phyloP scores from a whole-genome alignment of 2,797 vertebrate species.

The Sebastes aleutianus region DNA sequence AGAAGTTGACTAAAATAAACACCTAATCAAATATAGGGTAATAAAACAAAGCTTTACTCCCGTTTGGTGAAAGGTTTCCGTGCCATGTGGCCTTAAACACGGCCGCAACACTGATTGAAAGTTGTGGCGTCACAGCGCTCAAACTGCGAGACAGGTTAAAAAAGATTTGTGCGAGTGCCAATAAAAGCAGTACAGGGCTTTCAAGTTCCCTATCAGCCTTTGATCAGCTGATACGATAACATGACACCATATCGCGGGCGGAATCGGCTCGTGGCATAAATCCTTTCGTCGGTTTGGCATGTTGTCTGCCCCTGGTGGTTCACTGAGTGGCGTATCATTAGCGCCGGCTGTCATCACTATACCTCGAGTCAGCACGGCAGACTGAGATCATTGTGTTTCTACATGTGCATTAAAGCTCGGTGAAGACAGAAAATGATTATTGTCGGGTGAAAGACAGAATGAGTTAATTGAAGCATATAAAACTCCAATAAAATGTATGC shows the following conservation, averaged over 20 bases:
- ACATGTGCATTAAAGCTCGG: neutral
- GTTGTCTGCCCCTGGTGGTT: conserved; percentile 64
- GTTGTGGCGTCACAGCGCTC: conserved; percentile 1
- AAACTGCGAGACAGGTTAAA: conserved; percentile 13
- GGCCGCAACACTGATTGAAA: neutral
- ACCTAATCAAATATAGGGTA: neutral
- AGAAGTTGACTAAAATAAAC: neutral
- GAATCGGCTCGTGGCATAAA: conserved; percentile 36
- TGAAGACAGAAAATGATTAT: conserved; percentile 9
- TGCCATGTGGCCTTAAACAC: neutral
- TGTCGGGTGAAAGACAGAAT: neutral
- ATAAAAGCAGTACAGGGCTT: conserved; percentile 36
- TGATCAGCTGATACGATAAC: conserved; percentile 55
- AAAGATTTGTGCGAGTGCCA: conserved; percentile 31
- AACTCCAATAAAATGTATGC: neutral
- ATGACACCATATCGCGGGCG: conserved; percentile 38
- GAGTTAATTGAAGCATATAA: neutral
- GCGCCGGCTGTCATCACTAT: conserved; percentile 50
- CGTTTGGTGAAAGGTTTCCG: neutral
- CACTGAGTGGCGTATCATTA: conserved; percentile 66
- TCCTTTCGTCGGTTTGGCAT: conserved; percentile 45
- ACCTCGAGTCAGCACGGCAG: conserved; percentile 25
- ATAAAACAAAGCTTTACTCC: neutral
- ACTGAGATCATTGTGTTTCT: conserved; percentile 17
- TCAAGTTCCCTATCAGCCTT: conserved; percentile 50